A percentile compares a stretch with the other conserved stretches of the same genome.
Conservation (phyloP, 2,797 vertebrate genomes). For the Natrix natrix region DNA sequence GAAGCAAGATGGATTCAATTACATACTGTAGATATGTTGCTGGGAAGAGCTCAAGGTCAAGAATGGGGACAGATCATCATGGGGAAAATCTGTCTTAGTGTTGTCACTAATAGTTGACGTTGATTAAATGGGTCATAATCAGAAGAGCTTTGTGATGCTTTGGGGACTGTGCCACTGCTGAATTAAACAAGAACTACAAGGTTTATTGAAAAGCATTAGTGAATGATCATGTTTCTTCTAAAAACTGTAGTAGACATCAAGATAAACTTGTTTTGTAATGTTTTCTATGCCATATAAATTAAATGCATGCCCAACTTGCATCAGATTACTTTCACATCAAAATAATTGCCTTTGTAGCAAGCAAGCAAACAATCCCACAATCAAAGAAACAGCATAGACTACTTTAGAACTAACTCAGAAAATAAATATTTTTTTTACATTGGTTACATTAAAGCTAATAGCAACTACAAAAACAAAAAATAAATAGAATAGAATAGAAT, state of each 20-base stretch:
- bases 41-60: neutral
- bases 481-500: too few species aligned
- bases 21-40: neutral
- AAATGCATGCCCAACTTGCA: neutral
- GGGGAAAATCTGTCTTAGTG: neutral
- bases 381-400: neutral
- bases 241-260: neutral
- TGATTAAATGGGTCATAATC: neutral
- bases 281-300: neutral
- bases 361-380: neutral
- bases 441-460: neutral
- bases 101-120: neutral
- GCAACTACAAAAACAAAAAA: neutral
- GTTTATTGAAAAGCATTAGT: neutral
- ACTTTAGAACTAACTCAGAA: neutral
- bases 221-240: neutral
- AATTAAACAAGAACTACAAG: neutral
- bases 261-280: neutral
- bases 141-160: neutral
- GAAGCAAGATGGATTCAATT: neutral
- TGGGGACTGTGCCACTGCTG: neutral
- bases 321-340: neutral
- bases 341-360: neutral
- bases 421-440: neutral
- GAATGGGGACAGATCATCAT: neutral